Evolutionary conservation across 2,797 vertebrate species (phyloP).

Genomic region (Tachyglossus aculeatus): DNA sequence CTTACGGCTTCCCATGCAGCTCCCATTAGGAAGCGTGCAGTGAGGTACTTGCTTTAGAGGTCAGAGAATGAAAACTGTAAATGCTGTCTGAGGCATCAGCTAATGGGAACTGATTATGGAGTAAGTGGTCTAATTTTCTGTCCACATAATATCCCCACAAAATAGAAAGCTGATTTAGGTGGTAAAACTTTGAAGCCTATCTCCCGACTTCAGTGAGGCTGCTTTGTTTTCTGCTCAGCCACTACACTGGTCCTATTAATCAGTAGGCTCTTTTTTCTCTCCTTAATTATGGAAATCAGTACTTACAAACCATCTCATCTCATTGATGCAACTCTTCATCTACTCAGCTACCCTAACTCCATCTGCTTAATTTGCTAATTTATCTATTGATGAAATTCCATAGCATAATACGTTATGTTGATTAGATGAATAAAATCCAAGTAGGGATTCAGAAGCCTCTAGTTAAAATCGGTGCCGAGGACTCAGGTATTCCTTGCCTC

Average conservation of each 20-base stretch:
- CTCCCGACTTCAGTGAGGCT: background rate
- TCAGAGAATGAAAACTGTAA: too few species aligned
- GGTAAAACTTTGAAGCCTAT: too few species aligned
- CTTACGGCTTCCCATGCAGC: too few species aligned
- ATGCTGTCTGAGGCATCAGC: too few species aligned
- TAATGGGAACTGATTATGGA: too few species aligned
- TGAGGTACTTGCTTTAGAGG: too few species aligned
- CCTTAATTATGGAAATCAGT: background rate
- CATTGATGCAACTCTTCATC: conserved; percentile 3
- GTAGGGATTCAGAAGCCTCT: background rate
- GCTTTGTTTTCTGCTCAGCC: too few species aligned
- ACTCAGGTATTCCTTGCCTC: background rate
- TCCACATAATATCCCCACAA: background rate
- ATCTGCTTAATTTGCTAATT: background rate
- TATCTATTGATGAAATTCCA: background rate
- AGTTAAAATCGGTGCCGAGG: background rate
- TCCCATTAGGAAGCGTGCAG: too few species aligned
- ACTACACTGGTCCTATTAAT: background rate
- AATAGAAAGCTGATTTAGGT: background rate
- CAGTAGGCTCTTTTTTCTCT: background rate
- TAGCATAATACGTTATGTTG: background rate
- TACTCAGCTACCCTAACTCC: background rate
- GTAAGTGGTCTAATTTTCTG: too few species aligned
- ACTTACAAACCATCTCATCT: background rate
- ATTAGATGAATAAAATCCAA: background rate